Base-by-base conservation (phyloP, 2,797 vertebrate species). In the Chanos chanos region DNA sequence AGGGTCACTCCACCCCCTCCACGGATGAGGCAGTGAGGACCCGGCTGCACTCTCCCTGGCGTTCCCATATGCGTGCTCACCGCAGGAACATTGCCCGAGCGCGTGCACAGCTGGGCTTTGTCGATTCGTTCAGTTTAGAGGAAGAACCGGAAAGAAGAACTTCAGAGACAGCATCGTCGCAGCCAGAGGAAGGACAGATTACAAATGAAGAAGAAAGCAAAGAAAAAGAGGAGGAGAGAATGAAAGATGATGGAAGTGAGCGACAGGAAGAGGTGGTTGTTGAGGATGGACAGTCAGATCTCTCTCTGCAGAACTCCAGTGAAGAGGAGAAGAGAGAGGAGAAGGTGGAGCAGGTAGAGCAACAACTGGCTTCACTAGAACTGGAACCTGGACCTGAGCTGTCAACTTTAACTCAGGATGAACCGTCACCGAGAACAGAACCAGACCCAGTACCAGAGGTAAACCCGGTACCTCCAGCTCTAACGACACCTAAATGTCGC, bases 51-150 rank as follows among this genome's bases (percentile, higher is more conserved):
- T 97, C 95, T 1, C 94, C 95, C 0, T 98, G 97, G 97, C 86
- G 94, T 0, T 86, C 93, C 37, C 95, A 96, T 18, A 93, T 98
- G 47, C 86, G 95, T 16, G 89, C 91, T 12, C 96, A 98, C 56
- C 89, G 92, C 0, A 92, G 92, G 78, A 96, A 89, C 51, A 67
- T 92, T 25, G 90, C 91, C 0, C 81, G 89, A 66, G 88, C 90
- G 37, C 90, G 87, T 75, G 90, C 90, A 0, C 91, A 96, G 70
- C 88, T 91, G 41, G 89, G 92, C 24, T 92, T 93, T 0, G 90
- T 88, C 15, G 92, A 93, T 39, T 92, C 87, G 0, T 0, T 86
- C 1, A 90, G 87, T 12, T 79, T 90, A 1, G 90, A 89, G 62
- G 87, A 90, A 1, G 84, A 55, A 41, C 54, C 77, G 0, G 80